These are phyloP conservation scores for Parambassis ranga DNA, from an alignment of 2,797 vertebrate species.

Conservation along the genomic window DNA sequence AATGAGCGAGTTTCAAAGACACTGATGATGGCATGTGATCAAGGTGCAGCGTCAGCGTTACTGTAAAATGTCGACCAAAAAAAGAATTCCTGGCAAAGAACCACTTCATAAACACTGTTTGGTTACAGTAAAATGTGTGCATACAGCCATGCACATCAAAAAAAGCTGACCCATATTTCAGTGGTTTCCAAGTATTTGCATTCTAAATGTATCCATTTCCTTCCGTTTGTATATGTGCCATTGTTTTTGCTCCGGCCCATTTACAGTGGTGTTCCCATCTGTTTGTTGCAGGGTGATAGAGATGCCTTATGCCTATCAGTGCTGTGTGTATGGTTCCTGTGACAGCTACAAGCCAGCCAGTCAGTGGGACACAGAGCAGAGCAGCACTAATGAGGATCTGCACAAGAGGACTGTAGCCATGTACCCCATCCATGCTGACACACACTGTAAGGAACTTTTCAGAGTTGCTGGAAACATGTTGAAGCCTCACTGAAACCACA, in stretches of 20 bases:
- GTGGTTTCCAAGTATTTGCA: not conserved
- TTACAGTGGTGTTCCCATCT: not conserved
- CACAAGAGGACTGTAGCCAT: conserved; percentile 84
- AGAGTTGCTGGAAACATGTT: conserved; percentile 60
- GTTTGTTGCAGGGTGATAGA: conserved; percentile 86
- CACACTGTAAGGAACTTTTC: conserved; percentile 91
- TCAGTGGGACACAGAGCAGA: conserved; percentile 84
- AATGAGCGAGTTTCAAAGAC: conserved; percentile 29
- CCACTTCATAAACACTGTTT: conserved; percentile 1
- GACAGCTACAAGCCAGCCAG: conserved; percentile 79
- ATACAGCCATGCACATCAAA: not conserved
- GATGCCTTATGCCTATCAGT: conserved; percentile 95
- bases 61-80: conserved; percentile 32
- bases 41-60: conserved; percentile 32
- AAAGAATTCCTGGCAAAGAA: conserved; percentile 12
- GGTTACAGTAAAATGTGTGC: not conserved
- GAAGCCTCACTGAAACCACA: conserved; percentile 50
- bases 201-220: too few relatives aligned
- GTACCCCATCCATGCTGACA: conserved; percentile 84
- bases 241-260: not conserved
- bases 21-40: conserved; percentile 32
- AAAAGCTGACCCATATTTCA: not conserved
- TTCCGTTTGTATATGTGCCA: not conserved
- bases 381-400: conserved; percentile 82
- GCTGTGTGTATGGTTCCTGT: conserved; percentile 90